Percentiles rank a stretch among this genome's conserved stretches.
Evolutionary conservation across 1,140 invertebrate genomes (phyloP).

Genomic region (Epicauta chinensis): DNA sequence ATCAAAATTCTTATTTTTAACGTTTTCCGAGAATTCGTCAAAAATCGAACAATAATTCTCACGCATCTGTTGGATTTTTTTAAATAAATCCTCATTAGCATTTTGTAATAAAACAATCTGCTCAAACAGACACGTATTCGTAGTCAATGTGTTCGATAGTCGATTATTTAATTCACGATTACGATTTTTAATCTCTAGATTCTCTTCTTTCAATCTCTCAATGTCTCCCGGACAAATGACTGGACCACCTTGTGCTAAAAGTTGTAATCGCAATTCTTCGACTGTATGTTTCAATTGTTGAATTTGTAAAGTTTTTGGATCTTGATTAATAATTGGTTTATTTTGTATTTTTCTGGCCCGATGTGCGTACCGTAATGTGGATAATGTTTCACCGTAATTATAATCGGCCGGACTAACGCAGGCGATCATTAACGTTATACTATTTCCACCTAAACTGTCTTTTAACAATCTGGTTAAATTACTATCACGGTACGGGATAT

Average conservation of each 20-base stretch:
- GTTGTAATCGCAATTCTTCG: constrained; percentile 56
- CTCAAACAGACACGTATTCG: constrained; percentile 55
- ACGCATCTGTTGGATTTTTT: constrained; percentile 58
- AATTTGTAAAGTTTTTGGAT: constrained; percentile 68
- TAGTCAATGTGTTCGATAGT: constrained; percentile 51
- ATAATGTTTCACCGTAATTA: constrained; percentile 84
- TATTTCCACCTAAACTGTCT: constrained; percentile 89
- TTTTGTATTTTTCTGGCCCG: constrained; percentile 87
- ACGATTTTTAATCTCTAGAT: constrained; percentile 46
- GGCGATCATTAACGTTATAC: constrained; percentile 88
- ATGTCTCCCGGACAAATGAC: constrained; percentile 45
- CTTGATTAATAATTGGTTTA: constrained; percentile 85
- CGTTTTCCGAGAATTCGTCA: constrained; percentile 40
- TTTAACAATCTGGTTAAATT: constrained; percentile 88
- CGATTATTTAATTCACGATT: constrained; percentile 54
- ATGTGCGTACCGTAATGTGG: constrained; percentile 86
- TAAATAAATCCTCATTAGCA: constrained; percentile 57
- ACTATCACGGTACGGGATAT: constrained; percentile 83
- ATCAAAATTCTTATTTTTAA: constrained; percentile 28
- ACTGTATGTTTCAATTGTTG: constrained; percentile 56
- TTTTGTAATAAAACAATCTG: constrained; percentile 55
- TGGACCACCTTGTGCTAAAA: constrained; percentile 43
- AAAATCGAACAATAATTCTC: constrained; percentile 53
- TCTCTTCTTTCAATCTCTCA: constrained; percentile 49
- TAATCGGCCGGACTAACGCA: constrained; percentile 88